Evolutionary conservation across 2,113 vertebrate genomes (phyloP), one percentile per base, ranked within the genome.

Genomic region (Acrocephalus kingi): DNA sequence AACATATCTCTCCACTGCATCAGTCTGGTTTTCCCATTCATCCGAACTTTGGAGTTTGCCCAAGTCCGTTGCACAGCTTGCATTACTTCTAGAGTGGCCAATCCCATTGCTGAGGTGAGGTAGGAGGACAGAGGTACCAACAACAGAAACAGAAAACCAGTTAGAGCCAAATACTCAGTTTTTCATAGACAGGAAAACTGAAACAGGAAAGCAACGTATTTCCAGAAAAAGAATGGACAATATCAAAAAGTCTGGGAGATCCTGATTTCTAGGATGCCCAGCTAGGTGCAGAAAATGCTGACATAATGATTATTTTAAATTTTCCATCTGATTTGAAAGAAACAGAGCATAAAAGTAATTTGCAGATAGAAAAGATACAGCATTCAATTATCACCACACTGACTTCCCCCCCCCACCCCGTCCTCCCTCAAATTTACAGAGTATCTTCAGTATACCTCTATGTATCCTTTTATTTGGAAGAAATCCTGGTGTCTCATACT

Each of bases 1-100:
- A 99, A 99, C 99, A 99, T 99, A 97, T 99, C 99, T 94, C 99
- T 99, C 99, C 99, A 99, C 96, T 99, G 99, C 99, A 99, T 99
- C 93, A 99, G 98, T 78, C 99, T 98, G 14, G 99, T 99, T 79
- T 99, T 99, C 55, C 99, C 99, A 41, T 99, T 99, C 95, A 99
- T 98, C 51, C 99, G 98, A 45, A 99, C 99, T 97, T 99, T 99
- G 3, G 99, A 99, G 97, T 99, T 99, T 87, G 98, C 98, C 99
- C 99, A 99, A 1, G 99, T 99, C 10, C 98, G 97, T 81, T 99
- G 99, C 87, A 99, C 98, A 23, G 99, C 99, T 85, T 99, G 99
- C 99, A 99, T 99, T 87, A 99, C 99, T 94, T 99, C 99, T 62
- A 99, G 95, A 1, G 99, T 98, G 5, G 99, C 99, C 96, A 99